phyloP scores from a whole-genome alignment of 2,888 invertebrate genomes.

The Agonum fuliginosum region DNA sequence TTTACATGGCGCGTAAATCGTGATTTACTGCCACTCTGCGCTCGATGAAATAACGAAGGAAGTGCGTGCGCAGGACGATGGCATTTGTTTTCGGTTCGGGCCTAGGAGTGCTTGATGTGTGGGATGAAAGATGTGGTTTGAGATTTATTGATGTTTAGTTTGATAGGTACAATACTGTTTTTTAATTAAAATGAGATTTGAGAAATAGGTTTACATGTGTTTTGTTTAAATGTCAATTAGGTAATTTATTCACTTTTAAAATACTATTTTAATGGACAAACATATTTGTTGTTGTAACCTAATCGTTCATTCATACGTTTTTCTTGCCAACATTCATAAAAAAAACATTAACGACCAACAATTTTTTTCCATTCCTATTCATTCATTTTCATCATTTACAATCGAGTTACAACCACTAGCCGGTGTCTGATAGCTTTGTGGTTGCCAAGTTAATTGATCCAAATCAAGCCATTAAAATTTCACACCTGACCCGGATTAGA shows the following conservation, averaged over 20 bases:
- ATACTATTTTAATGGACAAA: slow-evolving; percentile 21
- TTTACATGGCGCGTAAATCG: slow-evolving; percentile 51
- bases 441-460: too few relatives aligned
- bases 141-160: background rate
- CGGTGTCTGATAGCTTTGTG: too few relatives aligned
- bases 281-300: slow-evolving; percentile 19
- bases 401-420: too few relatives aligned
- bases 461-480: too few relatives aligned
- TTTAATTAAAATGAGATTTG: slow-evolving; percentile 49
- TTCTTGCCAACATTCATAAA: background rate
- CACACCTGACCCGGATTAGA: too few relatives aligned
- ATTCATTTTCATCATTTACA: too few relatives aligned
- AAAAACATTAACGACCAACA: background rate
- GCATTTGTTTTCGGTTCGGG: slow-evolving; percentile 1
- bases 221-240: slow-evolving; percentile 23
- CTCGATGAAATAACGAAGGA: slow-evolving; percentile 54
- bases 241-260: slow-evolving; percentile 18
- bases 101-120: slow-evolving; percentile 33
- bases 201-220: slow-evolving; percentile 16
- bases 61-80: slow-evolving; percentile 8
- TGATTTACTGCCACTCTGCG: slow-evolving; percentile 35
- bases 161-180: slow-evolving; percentile 8
- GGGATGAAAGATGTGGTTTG: slow-evolving; percentile 30
- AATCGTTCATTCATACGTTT: slow-evolving; percentile 7
- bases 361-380: background rate